Conservation (phyloP, 2,113 vertebrate genomes). For the Macrotis lagotis region DNA sequence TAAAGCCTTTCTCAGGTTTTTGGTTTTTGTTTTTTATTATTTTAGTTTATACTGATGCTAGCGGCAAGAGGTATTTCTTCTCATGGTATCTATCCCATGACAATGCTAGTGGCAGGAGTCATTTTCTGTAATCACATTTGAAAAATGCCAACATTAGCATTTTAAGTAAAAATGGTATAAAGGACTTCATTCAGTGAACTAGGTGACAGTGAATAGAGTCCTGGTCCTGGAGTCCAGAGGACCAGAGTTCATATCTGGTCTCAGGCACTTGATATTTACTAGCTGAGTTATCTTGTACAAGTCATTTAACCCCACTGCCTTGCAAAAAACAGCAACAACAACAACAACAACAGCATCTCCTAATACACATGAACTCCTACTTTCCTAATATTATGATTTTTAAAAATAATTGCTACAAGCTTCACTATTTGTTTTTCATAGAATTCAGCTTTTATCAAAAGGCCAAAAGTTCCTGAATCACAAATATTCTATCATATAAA, state of each 20-base stretch:
- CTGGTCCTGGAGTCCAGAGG: too few species aligned
- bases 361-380: constrained; percentile 42
- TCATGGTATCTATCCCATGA: background rate
- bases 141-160: background rate
- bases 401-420: constrained; percentile 63
- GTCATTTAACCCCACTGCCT: too few species aligned
- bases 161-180: background rate
- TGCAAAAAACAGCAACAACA: too few species aligned
- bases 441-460: constrained; percentile 70
- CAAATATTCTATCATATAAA: constrained; percentile 69
- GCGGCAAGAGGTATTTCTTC: background rate
- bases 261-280: too few species aligned
- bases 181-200: background rate
- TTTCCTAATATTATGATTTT: constrained; percentile 73
- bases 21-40: too few species aligned
- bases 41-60: background rate
- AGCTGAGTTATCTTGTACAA: too few species aligned
- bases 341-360: too few species aligned
- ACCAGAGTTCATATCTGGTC: too few species aligned
- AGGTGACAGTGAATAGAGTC: too few species aligned
- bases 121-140: background rate
- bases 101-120: background rate
- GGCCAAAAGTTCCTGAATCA: constrained; percentile 72
- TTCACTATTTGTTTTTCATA: constrained; percentile 70
- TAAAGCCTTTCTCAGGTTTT: background rate